A percentile compares a stretch with the other conserved stretches of the same genome.
phyloP scores from a whole-genome alignment of 1,140 invertebrate species.

The Drosophila novamexicana region DNA sequence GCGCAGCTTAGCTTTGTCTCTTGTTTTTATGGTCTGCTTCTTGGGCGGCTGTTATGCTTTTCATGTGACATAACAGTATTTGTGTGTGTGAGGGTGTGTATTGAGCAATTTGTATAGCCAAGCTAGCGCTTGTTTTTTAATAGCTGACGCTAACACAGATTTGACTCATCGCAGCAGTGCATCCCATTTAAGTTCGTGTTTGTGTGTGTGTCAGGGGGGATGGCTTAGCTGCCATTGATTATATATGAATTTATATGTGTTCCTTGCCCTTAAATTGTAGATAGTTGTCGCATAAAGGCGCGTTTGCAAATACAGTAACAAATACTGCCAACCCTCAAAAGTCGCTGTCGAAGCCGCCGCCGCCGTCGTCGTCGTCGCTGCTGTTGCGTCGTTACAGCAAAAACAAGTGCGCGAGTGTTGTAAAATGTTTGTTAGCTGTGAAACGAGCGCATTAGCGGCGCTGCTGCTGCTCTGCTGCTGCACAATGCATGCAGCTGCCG shows the following conservation, averaged over 20 bases:
- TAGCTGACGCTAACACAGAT: background rate
- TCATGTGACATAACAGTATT: slow-evolving; percentile 74
- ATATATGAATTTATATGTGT: slow-evolving; percentile 43
- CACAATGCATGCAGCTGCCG: slow-evolving; percentile 55
- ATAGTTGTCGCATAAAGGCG: slow-evolving; percentile 52
- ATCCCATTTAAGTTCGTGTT: background rate
- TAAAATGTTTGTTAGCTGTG: slow-evolving; percentile 52
- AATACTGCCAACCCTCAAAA: slow-evolving; percentile 66
- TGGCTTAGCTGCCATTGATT: slow-evolving; percentile 17
- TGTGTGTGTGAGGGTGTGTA: slow-evolving; percentile 14
- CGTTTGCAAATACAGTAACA: slow-evolving; percentile 47
- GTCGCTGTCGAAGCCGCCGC: slow-evolving; percentile 25
- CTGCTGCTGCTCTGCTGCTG: slow-evolving; percentile 62
- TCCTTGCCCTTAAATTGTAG: slow-evolving; percentile 63
- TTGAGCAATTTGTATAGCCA: slow-evolving; percentile 29
- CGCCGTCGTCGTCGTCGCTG: background rate
- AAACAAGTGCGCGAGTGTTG: slow-evolving; percentile 53
- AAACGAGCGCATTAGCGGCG: slow-evolving; percentile 49
- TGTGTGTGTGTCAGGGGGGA: background rate
- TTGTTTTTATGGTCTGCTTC: slow-evolving; percentile 38
- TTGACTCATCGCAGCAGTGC: background rate
- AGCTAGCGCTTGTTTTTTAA: slow-evolving; percentile 7
- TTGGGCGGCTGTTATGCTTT: slow-evolving; percentile 41
- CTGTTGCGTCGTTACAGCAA: slow-evolving; percentile 25
- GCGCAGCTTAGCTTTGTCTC: slow-evolving; percentile 50